phyloP scores from a whole-genome alignment of 2,797 vertebrate species.

The Lepus oiostolus region DNA sequence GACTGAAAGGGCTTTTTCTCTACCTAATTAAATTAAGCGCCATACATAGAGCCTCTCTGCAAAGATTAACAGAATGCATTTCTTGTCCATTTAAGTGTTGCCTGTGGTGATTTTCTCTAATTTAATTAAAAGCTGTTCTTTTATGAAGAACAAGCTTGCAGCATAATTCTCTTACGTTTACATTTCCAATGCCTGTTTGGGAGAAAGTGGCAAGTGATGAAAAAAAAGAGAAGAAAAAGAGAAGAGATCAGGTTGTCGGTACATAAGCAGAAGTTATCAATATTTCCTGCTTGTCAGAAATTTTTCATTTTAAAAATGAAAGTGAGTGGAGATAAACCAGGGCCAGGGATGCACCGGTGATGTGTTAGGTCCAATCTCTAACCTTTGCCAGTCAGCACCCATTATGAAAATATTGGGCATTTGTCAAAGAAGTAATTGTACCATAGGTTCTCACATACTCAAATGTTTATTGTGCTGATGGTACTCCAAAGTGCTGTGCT shows the following conservation, averaged over 20 bases:
- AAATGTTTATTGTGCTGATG: not conserved
- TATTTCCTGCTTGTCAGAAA: slow-evolving; percentile 19
- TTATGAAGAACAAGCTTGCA: slow-evolving; percentile 84
- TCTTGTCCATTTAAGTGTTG: slow-evolving; percentile 84
- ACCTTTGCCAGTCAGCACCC: not conserved
- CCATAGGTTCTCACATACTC: accelerated
- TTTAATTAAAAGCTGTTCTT: slow-evolving; percentile 86
- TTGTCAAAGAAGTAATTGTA: slow-evolving; percentile 37
- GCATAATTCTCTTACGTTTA: slow-evolving; percentile 81
- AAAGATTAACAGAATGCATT: slow-evolving; percentile 83
- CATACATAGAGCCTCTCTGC: slow-evolving; percentile 78
- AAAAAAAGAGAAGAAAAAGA: not conserved
- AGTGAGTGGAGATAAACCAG: not conserved
- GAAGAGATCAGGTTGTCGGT: not conserved
- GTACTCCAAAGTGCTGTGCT: not conserved
- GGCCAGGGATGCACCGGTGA: not conserved
- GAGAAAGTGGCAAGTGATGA: slow-evolving; percentile 52
- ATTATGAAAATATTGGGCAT: not conserved
- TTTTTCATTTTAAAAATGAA: not conserved
- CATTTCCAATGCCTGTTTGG: slow-evolving; percentile 79
- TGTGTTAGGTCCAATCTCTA: not conserved
- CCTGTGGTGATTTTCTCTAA: slow-evolving; percentile 76
- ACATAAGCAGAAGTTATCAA: accelerated
- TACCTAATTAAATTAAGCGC: slow-evolving; percentile 86
- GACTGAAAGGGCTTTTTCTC: slow-evolving; percentile 78